Evolutionary conservation across 2,797 vertebrate species (phyloP).

Genomic region (Paratrypauchen microcephalus): DNA sequence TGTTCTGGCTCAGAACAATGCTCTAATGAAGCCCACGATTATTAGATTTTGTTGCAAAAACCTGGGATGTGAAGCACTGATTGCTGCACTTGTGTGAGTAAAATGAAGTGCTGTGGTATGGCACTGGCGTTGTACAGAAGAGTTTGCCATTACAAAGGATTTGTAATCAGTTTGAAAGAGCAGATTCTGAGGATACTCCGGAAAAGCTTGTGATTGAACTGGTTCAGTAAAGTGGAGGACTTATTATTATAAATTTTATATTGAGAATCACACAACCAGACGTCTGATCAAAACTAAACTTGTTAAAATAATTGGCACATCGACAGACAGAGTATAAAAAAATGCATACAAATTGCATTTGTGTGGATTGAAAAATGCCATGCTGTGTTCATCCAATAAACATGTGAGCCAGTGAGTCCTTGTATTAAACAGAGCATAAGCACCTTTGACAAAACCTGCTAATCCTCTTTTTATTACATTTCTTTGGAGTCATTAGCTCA

Average conservation of each 20-base stretch:
- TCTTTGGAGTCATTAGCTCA: constrained; percentile 56
- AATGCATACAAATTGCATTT: constrained; percentile 15
- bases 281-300: neutral
- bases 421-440: constrained; percentile 59
- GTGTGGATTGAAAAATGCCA: constrained; percentile 46
- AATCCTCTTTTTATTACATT: constrained; percentile 77
- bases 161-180: constrained; percentile 1
- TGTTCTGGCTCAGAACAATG: neutral
- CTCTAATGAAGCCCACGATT: neutral
- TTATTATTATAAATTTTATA: neutral
- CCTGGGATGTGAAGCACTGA: neutral
- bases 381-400: constrained; percentile 52
- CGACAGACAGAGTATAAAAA: neutral
- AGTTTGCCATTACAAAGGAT: neutral
- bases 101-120: neutral
- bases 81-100: constrained; percentile 1
- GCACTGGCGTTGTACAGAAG: neutral
- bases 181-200: neutral
- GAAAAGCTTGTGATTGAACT: neutral
- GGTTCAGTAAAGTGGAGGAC: neutral
- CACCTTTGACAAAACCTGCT: constrained; percentile 55
- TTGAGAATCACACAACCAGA: neutral
- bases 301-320: neutral
- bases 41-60: constrained; percentile 8
- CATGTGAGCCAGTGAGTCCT: constrained; percentile 34